Evolutionary conservation across 2,888 invertebrate genomes (phyloP), one percentile per base, ranked within the genome.

Genomic region (Conus canariensis): DNA sequence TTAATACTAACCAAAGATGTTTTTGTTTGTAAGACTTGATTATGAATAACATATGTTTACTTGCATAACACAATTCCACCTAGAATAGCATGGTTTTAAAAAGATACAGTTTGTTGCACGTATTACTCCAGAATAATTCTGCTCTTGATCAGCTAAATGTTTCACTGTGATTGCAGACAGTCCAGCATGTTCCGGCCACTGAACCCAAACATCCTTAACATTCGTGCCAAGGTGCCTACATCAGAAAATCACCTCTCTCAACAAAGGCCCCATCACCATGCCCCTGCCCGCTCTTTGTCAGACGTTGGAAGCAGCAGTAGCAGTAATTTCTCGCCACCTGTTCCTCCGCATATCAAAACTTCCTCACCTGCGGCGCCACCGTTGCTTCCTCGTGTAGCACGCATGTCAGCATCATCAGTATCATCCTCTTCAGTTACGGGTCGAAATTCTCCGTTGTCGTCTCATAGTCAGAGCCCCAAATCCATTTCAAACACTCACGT

Each of bases 111-210:
- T 30, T 30, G 30, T 30, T 30, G 2, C 30, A 45, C 45, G 2
- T 45, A 45, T 45, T 45, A 45, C 45, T 45, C 30, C 45, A 45
- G 45, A 45, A 45, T 45, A 45, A 45, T 45, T 45, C 45, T 45
- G 45, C 4, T 45, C 45, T 45, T 45, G 45, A 45, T 45, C 45
- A 45, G 45, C 4, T 45, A 45, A 45, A 45, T 45, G 56, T 16
- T 83, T 83, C 9, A 22, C 45, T 45, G 45, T 80, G 30, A 58
- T 91, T 93, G 30, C 92, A 94, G 94, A 60, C 91, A 92, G 80
- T 88, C 92, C 25, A 92, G 93, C 92, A 92, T 93, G 60, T 92
- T 93, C 87, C 94, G 93, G 88, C 93, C 94, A 77, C 91, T 93
- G 83, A 93, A 91, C 85, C 90, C 93, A 64, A 93, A 91, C 90